Base-by-base conservation (phyloP, 1,140 invertebrate genomes). In the Drosophila obscura region DNA sequence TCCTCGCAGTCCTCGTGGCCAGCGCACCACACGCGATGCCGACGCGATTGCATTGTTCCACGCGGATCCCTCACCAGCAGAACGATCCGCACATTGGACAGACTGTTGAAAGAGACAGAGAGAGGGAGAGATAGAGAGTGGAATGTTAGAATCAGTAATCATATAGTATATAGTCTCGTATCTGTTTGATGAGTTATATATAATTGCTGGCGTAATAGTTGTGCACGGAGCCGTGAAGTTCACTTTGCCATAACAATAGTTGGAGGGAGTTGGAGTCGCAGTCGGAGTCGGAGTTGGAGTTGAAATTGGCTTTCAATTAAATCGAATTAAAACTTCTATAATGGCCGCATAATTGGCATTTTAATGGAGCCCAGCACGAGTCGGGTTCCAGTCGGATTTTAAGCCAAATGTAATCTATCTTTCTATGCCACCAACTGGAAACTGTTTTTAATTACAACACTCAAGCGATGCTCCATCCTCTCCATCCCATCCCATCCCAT, bases 1-100 rank as follows among this genome's bases (percentile, higher is more conserved):
- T 97, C 94, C 85, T 95, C 95, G 92, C 97, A 98, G 90, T 97
- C 96, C 5, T 95, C 94, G 63, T 95, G 93, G n/a, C 94, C 94
- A 0, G 95, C 96, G 90, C 97, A 98, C 96, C 97, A 98, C 52
- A 95, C 94, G 4, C 96, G 93, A 91, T 97, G 96, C 63, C 95
- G 95, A 43, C 97, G 93, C 0, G 97, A 97, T 91, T 97, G 96
- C 90, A 97, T 93, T 49, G 96, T 96, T 15, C 96, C 97, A 45
- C 97, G 93, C 8, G 97, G 97, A 93, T 98, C 97, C 46, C 97
- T 93, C 41, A 97, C 94, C 67, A 98, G 91, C 13, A 97, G 92
- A 58, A 98, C 92, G 57, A 98, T 93, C 90, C 95, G 95, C 64
- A 97, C 92, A 82, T 96, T 96, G 82, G 81, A 73, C 22, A 96